phyloP scores from a whole-genome alignment of 2,113 vertebrate species.

The Elanus axillaris region DNA sequence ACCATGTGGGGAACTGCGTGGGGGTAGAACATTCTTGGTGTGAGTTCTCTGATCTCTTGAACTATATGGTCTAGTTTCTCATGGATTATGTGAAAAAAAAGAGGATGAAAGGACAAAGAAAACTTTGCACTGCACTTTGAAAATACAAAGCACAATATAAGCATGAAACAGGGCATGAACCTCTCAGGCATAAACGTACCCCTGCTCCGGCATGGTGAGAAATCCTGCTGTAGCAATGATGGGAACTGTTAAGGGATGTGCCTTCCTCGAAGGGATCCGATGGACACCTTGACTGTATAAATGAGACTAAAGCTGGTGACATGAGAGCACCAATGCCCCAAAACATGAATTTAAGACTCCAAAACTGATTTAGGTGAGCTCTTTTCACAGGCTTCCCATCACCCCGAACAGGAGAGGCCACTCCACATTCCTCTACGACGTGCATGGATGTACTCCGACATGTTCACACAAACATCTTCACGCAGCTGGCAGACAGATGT shows the following conservation, averaged over 20 bases:
- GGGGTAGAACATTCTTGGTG: not conserved
- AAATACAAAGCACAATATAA: not conserved
- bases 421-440: not conserved
- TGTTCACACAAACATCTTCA: not conserved
- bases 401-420: not conserved
- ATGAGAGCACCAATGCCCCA: not conserved
- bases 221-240: not conserved
- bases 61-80: not conserved
- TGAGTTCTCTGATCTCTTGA: slow-evolving; percentile 8
- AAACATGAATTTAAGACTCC: not conserved
- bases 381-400: not conserved
- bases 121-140: not conserved
- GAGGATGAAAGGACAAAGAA: not conserved
- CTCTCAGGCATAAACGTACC: not conserved
- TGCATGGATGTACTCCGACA: not conserved
- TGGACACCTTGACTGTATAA: not conserved
- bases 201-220: not conserved
- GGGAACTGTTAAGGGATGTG: not conserved
- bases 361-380: not conserved
- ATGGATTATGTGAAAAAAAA: not conserved
- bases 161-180: not conserved
- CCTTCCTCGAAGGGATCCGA: not conserved
- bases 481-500: slow-evolving; percentile 27
- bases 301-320: not conserved
- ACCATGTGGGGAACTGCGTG: not conserved